Conservation (phyloP, 2,797 vertebrate species). For the Clarias laeviceps region DNA sequence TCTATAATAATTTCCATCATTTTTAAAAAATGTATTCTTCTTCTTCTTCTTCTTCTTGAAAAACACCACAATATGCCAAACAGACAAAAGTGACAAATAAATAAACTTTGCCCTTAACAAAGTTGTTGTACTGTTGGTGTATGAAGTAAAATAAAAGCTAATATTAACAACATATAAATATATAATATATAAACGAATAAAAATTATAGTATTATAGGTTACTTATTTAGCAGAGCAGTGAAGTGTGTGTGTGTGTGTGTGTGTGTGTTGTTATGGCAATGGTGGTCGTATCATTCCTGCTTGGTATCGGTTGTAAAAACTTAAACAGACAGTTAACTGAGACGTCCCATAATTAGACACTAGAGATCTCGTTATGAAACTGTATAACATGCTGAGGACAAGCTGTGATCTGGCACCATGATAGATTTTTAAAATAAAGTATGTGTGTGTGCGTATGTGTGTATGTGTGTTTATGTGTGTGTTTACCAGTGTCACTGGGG, state of each 20-base stretch:
- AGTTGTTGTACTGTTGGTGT: neutral
- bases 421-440: slow-evolving; percentile 41
- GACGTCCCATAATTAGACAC: slow-evolving; percentile 53
- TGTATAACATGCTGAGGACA: slow-evolving; percentile 58
- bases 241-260: neutral
- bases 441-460: slow-evolving; percentile 22
- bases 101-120: neutral
- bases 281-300: neutral
- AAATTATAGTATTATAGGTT: neutral
- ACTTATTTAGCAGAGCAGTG: neutral
- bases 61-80: neutral
- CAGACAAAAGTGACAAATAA: neutral
- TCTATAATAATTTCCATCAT: neutral
- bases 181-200: neutral
- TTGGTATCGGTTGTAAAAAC: slow-evolving; percentile 27
- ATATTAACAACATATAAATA: neutral
- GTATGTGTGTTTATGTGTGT: slow-evolving; percentile 2
- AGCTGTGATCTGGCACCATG: slow-evolving; percentile 54
- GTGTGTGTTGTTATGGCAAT: neutral
- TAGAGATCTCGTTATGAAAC: slow-evolving; percentile 56
- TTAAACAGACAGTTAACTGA: slow-evolving; percentile 41
- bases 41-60: neutral
- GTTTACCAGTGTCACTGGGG: neutral
- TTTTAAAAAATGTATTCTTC: neutral
- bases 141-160: neutral